Percentiles rank a stretch among this genome's conserved stretches.
Conservation (phyloP, 2,888 invertebrate genomes). For the Cheilosia soror region DNA sequence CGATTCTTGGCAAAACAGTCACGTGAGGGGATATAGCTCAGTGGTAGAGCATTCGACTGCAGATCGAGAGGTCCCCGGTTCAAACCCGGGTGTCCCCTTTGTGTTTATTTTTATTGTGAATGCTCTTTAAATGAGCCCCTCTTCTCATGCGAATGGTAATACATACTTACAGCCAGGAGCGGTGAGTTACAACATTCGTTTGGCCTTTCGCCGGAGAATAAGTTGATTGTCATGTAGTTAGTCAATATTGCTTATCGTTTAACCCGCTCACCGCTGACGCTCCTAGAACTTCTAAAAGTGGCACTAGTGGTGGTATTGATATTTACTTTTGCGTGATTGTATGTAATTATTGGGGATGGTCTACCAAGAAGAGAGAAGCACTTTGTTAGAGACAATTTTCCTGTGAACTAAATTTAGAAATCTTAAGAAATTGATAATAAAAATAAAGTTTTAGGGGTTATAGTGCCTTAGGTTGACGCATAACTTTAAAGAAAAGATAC, state of each 20-base stretch:
- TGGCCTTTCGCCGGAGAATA: slow-evolving; percentile 31
- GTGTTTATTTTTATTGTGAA: slow-evolving; percentile 20
- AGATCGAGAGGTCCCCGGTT: slow-evolving; percentile 79
- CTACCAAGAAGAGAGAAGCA: not conserved
- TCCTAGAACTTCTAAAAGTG: slow-evolving; percentile 32
- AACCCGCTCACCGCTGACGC: not conserved
- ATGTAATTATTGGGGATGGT: slow-evolving; percentile 13
- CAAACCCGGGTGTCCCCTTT: slow-evolving; percentile 78
- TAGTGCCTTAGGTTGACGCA: no score
- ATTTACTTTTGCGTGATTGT: slow-evolving; percentile 56
- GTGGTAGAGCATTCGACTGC: slow-evolving; percentile 79
- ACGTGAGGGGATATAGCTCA: slow-evolving; percentile 77
- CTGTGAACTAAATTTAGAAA: slow-evolving; percentile 32
- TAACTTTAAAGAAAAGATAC: no score
- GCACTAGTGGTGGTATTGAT: not conserved
- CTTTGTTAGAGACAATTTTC: slow-evolving; percentile 6
- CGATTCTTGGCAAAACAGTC: not conserved
- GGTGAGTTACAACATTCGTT: not conserved
- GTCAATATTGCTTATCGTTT: slow-evolving; percentile 16
- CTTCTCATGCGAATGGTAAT: not conserved
- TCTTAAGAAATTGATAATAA: not conserved
- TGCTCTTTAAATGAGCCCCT: not conserved
- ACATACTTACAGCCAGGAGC: not conserved
- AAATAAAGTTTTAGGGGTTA: not conserved
- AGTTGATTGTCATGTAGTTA: slow-evolving; percentile 29